Conservation (phyloP, 2,888 invertebrate species). For the Coelinius sp. region DNA sequence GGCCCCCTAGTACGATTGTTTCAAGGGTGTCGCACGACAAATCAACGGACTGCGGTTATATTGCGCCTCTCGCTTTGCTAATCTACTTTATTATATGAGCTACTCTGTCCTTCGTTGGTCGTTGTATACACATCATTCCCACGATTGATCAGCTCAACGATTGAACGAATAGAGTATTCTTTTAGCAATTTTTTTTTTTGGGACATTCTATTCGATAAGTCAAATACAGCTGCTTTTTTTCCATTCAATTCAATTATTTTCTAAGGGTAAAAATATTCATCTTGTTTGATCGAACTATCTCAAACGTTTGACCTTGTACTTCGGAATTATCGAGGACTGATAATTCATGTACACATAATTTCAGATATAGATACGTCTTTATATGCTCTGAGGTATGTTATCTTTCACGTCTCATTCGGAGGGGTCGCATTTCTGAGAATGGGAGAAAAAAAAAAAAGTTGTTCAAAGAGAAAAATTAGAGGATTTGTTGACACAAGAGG, state of each 20-base stretch:
- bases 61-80: conserved; percentile 45
- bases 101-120: conserved; percentile 16
- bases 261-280: conserved; percentile 20
- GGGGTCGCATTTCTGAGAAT: conserved; percentile 9
- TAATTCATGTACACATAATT: conserved; percentile 36
- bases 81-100: conserved; percentile 62
- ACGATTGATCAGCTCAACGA: conserved; percentile 7
- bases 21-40: conserved; percentile 66
- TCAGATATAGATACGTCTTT: conserved; percentile 10
- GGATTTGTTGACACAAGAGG: conserved; percentile 57
- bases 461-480: conserved; percentile 49
- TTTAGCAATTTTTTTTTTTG: too few relatives aligned
- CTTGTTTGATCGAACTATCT: conserved; percentile 26
- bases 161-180: background rate
- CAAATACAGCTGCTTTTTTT: conserved; percentile 10
- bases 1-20: conserved; percentile 61
- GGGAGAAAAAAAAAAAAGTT: conserved; percentile 8
- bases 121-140: conserved; percentile 26
- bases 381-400: background rate
- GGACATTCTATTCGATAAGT: background rate
- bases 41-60: conserved; percentile 52
- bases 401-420: background rate
- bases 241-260: background rate
- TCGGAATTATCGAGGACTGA: conserved; percentile 27
- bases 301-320: conserved; percentile 20